Base-by-base conservation (phyloP, 2,888 invertebrate species). In the Trichacis sp. region DNA sequence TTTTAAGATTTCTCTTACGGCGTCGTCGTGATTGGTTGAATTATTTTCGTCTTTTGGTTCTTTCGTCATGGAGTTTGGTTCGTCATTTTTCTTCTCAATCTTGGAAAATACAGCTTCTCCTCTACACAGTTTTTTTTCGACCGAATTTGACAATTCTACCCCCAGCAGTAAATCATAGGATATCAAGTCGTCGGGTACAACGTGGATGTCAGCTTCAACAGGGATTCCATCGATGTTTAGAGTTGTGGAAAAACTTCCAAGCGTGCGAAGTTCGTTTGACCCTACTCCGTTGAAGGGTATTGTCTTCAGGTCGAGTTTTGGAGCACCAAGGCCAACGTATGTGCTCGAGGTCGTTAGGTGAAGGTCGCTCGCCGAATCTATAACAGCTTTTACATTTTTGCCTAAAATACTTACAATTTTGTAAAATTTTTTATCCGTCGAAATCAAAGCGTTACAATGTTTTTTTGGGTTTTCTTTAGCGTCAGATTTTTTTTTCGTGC, bases 361-460 rank as follows among this genome's bases (percentile, higher is more conserved):
- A 11, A 59, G 38, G 40, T 70, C 64, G 20, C 67, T 69, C 1
- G 58, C 64, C 0, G 63, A 50, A 15, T 68, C 68, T 2, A 68
- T 51, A 5, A 60, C 15, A 1, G 66, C 64, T 9, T 38, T 30
- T 15, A 17, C 67, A 3, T 17, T 38, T 33, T 17, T 0, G 1
- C 43, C 63, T 1, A 56, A 55, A 1, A 64, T 38, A 1, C 52
- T 11, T 0, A 64, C 45, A 2, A n/a, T 5, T 6, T 14, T 14
- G 12, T 6, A 47, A 2, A n/a, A 11, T n/a, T 36, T 36, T 14
- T 18, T n/a, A 8, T 29, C 24, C 6, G 1, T 8, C 5, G 12
- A n/a, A 14, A 4, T 29, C 12, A 18, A 15, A 11, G 15, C 47
- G 18, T 17, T 12, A 15, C 12, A 29, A n/a, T 4, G n/a, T 5